Conservation (phyloP, 2,113 vertebrate species). For the Hemibates koningsi region DNA sequence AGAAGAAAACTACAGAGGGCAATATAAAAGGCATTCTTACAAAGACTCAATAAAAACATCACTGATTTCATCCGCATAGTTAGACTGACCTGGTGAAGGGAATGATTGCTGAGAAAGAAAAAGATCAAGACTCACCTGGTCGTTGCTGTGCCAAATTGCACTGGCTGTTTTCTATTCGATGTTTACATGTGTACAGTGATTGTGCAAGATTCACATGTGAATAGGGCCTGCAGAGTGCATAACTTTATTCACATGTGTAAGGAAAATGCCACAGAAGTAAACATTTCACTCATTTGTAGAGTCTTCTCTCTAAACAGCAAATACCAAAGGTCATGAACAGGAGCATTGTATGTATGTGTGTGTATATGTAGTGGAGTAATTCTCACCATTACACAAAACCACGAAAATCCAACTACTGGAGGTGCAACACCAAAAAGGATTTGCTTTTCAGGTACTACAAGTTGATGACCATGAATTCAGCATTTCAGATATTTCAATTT, state of each 20-base stretch:
- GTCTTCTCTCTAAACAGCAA: background rate
- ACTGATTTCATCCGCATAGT: background rate
- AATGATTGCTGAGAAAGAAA: background rate
- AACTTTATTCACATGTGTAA: background rate
- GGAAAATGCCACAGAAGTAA: background rate
- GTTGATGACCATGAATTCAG: background rate
- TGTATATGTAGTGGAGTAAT: background rate
- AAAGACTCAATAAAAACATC: background rate
- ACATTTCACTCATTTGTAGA: background rate
- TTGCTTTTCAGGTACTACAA: background rate
- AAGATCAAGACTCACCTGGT: background rate
- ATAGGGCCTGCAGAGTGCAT: background rate
- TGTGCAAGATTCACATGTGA: background rate
- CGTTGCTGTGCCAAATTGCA: background rate
- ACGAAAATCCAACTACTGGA: background rate
- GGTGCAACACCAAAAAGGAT: background rate
- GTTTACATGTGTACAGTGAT: background rate
- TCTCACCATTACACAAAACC: background rate
- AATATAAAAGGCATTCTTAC: background rate
- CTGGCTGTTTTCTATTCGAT: background rate
- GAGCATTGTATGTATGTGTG: background rate
- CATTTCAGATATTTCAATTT: background rate
- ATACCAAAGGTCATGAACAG: background rate
- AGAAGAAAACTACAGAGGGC: constrained; percentile 10
- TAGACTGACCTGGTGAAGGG: background rate